phyloP scores from a whole-genome alignment of 2,113 vertebrate genomes.

The Leptobrachium ailaonicum region DNA sequence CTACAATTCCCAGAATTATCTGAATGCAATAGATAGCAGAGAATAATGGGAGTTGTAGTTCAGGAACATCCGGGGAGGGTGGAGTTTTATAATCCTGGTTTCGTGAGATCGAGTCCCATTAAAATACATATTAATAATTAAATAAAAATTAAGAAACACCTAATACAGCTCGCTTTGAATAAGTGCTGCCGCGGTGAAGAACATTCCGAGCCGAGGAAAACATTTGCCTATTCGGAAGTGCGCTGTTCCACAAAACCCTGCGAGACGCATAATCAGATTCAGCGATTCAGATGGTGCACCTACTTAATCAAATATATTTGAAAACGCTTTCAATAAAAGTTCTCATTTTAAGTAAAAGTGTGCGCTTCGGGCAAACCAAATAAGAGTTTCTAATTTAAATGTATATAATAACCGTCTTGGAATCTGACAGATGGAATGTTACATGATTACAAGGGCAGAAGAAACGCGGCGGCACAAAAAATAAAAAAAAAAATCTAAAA shows the following conservation, averaged over 20 bases:
- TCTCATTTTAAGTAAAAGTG: slow-evolving; percentile 39
- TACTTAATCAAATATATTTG: slow-evolving; percentile 33
- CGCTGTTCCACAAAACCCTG: background rate
- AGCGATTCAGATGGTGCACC: slow-evolving; percentile 5
- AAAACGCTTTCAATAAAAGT: slow-evolving; percentile 37
- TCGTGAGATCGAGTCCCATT: too few relatives aligned
- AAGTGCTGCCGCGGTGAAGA: too few relatives aligned
- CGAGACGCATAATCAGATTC: slow-evolving; percentile 12
- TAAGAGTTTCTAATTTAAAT: slow-evolving; percentile 32
- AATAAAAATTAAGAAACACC: too few relatives aligned
- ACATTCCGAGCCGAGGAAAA: background rate
- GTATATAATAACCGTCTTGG: slow-evolving; percentile 34
- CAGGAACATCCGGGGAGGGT: too few relatives aligned
- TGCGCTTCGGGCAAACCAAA: slow-evolving; percentile 20
- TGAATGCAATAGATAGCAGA: too few relatives aligned
- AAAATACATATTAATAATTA: too few relatives aligned
- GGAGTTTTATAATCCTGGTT: too few relatives aligned
- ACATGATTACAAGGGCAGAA: slow-evolving; percentile 4
- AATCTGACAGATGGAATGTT: slow-evolving; percentile 33
- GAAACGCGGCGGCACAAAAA: slow-evolving; percentile 19
- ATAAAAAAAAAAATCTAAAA: background rate
- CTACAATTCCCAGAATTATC: too few relatives aligned
- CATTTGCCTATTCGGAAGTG: background rate
- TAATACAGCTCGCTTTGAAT: too few relatives aligned
- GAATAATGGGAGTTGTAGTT: too few relatives aligned